Percentiles rank a stretch among this genome's conserved stretches.
These are phyloP conservation scores for Lasioglossum vierecki DNA, from an alignment of 2,888 invertebrate species.

Conservation along the genomic window DNA sequence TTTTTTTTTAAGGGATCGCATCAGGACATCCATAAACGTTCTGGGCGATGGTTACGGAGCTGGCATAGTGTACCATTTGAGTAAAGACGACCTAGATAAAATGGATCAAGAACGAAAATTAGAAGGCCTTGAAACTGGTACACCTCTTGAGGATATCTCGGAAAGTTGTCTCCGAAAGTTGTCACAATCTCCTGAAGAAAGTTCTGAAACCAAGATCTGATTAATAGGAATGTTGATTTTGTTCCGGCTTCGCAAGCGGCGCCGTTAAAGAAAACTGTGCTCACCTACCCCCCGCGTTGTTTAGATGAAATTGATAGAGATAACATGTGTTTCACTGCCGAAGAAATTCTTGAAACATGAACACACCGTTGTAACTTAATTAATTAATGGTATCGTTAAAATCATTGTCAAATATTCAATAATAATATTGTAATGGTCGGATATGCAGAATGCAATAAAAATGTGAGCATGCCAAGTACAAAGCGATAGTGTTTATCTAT, in stretches of 20 bases:
- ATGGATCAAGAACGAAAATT: slow-evolving; percentile 78
- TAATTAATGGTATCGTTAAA: not conserved
- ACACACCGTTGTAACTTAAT: slow-evolving; percentile 19
- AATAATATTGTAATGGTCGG: slow-evolving; percentile 5
- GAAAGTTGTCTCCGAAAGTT: slow-evolving; percentile 30
- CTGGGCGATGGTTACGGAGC: slow-evolving; percentile 91
- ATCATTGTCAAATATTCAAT: not conserved
- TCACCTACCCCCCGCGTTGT: slow-evolving; percentile 4
- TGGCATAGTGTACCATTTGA: slow-evolving; percentile 89
- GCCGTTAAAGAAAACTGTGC: slow-evolving; percentile 27
- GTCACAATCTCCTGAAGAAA: slow-evolving; percentile 40
- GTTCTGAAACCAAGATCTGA: slow-evolving; percentile 77
- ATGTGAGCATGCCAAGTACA: slow-evolving; percentile 72
- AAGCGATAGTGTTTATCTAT: slow-evolving; percentile 49
- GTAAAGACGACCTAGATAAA: slow-evolving; percentile 85
- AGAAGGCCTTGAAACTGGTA: slow-evolving; percentile 74
- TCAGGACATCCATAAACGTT: slow-evolving; percentile 89
- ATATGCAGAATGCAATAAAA: slow-evolving; percentile 14
- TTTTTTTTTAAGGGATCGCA: slow-evolving; percentile 84
- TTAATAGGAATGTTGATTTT: not conserved
- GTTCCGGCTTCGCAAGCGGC: not conserved
- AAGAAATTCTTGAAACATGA: not conserved
- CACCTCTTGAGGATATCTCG: slow-evolving; percentile 56
- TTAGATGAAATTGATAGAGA: slow-evolving; percentile 16
- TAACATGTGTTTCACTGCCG: slow-evolving; percentile 44